phyloP scores from a whole-genome alignment of 2,888 invertebrate genomes.

The Caenorhabditis macrosperma region DNA sequence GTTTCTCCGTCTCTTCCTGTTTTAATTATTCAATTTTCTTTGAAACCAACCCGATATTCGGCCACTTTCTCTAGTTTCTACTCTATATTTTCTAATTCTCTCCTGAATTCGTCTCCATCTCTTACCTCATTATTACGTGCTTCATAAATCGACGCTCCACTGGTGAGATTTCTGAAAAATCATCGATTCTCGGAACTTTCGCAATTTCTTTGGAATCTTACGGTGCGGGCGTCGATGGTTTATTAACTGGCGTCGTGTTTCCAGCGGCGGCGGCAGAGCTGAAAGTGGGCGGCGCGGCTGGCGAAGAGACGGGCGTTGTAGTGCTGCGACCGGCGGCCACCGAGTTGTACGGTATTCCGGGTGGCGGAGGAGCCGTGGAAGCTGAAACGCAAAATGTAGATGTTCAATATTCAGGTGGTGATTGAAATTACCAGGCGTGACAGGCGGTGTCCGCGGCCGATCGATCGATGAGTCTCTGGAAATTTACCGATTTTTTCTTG shows the following conservation, averaged over 20 bases:
- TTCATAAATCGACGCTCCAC: not conserved
- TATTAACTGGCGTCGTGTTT: slow-evolving; percentile 10
- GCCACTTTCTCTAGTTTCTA: too few species aligned
- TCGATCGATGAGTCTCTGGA: slow-evolving; percentile 45
- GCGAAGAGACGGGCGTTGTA: slow-evolving; percentile 49
- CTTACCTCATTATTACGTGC: slow-evolving; percentile 19
- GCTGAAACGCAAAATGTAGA: slow-evolving; percentile 59
- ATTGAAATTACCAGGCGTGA: slow-evolving; percentile 28
- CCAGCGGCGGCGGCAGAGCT: slow-evolving; percentile 19
- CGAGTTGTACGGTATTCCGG: slow-evolving; percentile 78
- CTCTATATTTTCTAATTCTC: not conserved
- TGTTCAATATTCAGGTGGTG: not conserved
- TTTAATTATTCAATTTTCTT: too few species aligned
- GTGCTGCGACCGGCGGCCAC: slow-evolving; percentile 73
- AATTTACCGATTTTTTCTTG: not conserved
- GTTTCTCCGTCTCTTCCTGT: not conserved
- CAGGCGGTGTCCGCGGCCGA: slow-evolving; percentile 43
- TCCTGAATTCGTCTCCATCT: not conserved
- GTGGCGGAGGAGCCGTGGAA: slow-evolving; percentile 81
- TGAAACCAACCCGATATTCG: too few species aligned
- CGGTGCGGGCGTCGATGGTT: slow-evolving; percentile 5
- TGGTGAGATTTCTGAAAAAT: slow-evolving; percentile 1
- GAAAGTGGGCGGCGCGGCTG: slow-evolving; percentile 17
- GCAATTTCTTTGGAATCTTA: not conserved
- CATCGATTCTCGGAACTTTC: too few species aligned